These are phyloP conservation scores for Drosophila chauvacae DNA, from an alignment of 1,140 invertebrate species.

Conservation along the genomic window DNA sequence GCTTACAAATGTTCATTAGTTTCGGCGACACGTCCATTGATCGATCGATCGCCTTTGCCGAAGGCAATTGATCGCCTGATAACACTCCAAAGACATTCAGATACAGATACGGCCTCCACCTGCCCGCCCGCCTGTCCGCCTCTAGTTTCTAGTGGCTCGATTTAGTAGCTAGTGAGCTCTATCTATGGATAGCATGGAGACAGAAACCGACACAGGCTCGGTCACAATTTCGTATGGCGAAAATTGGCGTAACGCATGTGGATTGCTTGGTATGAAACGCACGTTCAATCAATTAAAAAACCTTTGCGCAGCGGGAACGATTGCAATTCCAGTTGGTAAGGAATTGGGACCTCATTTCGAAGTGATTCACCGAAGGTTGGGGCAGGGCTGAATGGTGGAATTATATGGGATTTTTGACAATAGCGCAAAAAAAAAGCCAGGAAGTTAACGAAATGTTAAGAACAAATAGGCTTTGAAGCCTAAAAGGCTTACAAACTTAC, in stretches of 20 bases:
- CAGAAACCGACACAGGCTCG: slow-evolving; percentile 11
- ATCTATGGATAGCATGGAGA: slow-evolving; percentile 54
- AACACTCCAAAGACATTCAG: slow-evolving; percentile 64
- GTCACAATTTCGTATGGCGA: slow-evolving; percentile 37
- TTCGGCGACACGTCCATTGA: slow-evolving; percentile 71
- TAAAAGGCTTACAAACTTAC: background rate
- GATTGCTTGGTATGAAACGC: slow-evolving; percentile 65
- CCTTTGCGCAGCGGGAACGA: slow-evolving; percentile 61
- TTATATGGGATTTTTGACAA: slow-evolving; percentile 2
- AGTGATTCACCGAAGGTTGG: slow-evolving; percentile 27
- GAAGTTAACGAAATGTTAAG: background rate
- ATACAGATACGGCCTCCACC: slow-evolving; percentile 52
- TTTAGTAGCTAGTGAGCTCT: slow-evolving; percentile 45
- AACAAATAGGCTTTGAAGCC: background rate
- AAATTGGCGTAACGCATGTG: slow-evolving; percentile 40
- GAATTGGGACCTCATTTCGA: slow-evolving; percentile 18
- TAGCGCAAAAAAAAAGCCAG: background rate
- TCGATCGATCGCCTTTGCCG: slow-evolving; percentile 57
- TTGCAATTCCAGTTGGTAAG: slow-evolving; percentile 22
- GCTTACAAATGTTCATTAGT: slow-evolving; percentile 71
- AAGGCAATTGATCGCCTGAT: slow-evolving; percentile 78
- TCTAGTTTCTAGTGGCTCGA: slow-evolving; percentile 40
- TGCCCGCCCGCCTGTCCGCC: slow-evolving; percentile 6
- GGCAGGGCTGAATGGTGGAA: slow-evolving; percentile 14
- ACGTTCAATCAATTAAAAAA: slow-evolving; percentile 80